Evolutionary conservation across 2,797 vertebrate genomes (phyloP), one percentile per base, ranked within the genome.

Genomic region (Smutsia temminckii): DNA sequence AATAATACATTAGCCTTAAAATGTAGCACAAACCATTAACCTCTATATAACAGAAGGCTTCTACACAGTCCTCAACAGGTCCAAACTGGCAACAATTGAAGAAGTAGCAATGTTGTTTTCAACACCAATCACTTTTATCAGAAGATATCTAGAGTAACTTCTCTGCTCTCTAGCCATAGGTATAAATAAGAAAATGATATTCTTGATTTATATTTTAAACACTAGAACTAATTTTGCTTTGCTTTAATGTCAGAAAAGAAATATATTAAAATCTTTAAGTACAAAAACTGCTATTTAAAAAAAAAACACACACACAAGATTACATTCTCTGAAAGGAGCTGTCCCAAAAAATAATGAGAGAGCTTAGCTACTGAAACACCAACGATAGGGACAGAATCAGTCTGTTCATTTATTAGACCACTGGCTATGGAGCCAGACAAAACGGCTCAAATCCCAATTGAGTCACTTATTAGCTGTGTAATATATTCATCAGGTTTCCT

Each of bases 111-210:
- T 4, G 53, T 21, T 23, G 20, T 46, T 51, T 86, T 83, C 57
- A 69, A 77, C 40, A 83, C 20, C 29, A 93, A 80, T 63, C 25
- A 37, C 72, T 81, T 81, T 91, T 78, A 74, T 5, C 46, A 37
- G 4, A 64, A 84, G 61, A 91, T 34, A 71, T 21, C 63, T 63
- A 37, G 23, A 93, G 61, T 59, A 49, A 78, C 4, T 63, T 34
- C 80, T 63, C 66, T 93, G 49, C 32, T 92, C 77, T 55, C 42
- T 32, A 55, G 68, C 51, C 72, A 79, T 8, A 49, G 37, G 27
- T 42, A 55, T 27, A 95, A 92, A 78, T 40, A 91, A 88, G 16
- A 91, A 92, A 93, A 91, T 59, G 29, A 78, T 83, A 63, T 75
- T 72, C 27, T 80, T 40, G 72, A 64, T 51, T 46, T 85, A 18